phyloP scores from a whole-genome alignment of 2,888 invertebrate species.

The Amaurobius ferox region DNA sequence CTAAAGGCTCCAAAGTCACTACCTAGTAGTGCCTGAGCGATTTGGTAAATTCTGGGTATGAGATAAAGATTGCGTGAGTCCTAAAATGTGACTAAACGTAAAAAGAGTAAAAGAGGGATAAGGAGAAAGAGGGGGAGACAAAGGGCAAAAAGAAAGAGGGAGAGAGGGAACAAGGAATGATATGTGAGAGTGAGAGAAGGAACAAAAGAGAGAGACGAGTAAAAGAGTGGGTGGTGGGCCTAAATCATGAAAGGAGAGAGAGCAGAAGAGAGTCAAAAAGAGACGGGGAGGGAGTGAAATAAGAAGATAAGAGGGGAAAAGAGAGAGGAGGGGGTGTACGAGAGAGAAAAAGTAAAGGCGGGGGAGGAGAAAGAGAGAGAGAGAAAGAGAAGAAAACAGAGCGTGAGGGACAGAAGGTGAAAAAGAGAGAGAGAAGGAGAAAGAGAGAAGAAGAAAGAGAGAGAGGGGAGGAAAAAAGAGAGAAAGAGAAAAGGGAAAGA shows the following conservation, averaged over 20 bases:
- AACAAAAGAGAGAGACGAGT: background rate
- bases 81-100: no score
- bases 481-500: background rate
- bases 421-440: background rate
- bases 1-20: no score
- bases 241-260: background rate
- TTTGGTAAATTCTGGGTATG: no score
- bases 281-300: background rate
- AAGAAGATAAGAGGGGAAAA: background rate
- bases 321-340: background rate
- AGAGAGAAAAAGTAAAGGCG: background rate
- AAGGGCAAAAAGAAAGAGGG: no score
- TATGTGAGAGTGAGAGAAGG: background rate
- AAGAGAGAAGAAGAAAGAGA: background rate
- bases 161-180: no score
- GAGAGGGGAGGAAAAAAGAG: background rate
- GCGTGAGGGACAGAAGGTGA: background rate
- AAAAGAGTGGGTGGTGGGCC: background rate
- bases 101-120: no score
- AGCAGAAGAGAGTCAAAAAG: background rate
- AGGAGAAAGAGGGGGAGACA: no score
- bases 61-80: no score
- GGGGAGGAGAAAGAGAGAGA: background rate
- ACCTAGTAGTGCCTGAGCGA: no score
- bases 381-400: background rate